A percentile compares a stretch with the other conserved stretches of the same genome.
phyloP scores from a whole-genome alignment of 2,888 invertebrate species.

The Chrysotoxum bicinctum region DNA sequence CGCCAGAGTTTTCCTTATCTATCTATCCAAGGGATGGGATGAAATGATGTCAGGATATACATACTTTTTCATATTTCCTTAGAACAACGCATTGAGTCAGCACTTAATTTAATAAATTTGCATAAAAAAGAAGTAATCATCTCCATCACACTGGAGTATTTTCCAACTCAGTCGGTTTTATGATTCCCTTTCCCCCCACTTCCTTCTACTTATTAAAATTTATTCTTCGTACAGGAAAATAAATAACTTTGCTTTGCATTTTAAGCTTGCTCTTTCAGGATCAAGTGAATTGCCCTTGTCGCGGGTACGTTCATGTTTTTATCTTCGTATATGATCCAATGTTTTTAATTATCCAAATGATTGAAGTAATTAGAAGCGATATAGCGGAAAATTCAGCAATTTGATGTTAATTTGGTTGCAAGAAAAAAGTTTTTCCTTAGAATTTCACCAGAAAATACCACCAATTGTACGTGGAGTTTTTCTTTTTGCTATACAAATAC shows the following conservation, averaged over 20 bases:
- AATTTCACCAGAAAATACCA: neutral
- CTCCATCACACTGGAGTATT: conserved; percentile 21
- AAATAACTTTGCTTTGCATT: conserved; percentile 27
- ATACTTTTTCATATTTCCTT: conserved; percentile 67
- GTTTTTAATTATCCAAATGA: conserved; percentile 60
- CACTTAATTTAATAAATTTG: conserved; percentile 71
- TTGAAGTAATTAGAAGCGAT: conserved; percentile 68
- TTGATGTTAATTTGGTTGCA: conserved; percentile 50
- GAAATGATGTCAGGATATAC: conserved; percentile 51
- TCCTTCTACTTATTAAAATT: neutral
- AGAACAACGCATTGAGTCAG: conserved; percentile 70
- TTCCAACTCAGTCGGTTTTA: conserved; percentile 3
- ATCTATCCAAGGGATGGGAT: neutral
- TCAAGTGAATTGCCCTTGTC: neutral
- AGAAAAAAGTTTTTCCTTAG: neutral
- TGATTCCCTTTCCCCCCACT: conserved; percentile 1
- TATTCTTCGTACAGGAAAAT: neutral
- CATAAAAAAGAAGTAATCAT: conserved; percentile 66
- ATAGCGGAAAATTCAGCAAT: conserved; percentile 62
- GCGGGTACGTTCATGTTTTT: neutral
- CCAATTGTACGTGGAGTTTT: neutral
- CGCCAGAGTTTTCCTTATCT: neutral
- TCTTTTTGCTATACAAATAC: neutral
- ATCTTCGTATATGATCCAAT: neutral
- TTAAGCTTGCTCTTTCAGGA: neutral